Evolutionary conservation across 2,888 invertebrate genomes (phyloP).

Genomic region (Leptopilina drosophilae): DNA sequence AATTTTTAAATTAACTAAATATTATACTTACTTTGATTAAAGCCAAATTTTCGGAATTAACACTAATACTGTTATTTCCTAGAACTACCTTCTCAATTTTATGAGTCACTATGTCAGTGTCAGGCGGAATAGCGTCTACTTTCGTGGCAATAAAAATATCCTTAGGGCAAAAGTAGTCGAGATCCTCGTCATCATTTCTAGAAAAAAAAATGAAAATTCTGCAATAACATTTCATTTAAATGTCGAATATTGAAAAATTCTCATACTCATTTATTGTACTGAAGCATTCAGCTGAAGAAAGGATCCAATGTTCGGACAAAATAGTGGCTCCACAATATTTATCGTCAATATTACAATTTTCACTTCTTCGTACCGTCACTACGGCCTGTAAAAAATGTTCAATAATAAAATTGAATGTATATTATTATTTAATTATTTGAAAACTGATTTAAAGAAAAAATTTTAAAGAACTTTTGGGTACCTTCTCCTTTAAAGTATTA

Average conservation of each 20-base stretch:
- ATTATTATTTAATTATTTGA: too few relatives aligned
- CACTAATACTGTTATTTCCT: conserved; percentile 21
- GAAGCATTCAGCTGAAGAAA: conserved; percentile 19
- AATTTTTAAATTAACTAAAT: too few relatives aligned
- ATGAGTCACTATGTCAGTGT: conserved; percentile 4
- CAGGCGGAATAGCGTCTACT: conserved; percentile 3
- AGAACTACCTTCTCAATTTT: background rate
- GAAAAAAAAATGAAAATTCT: background rate
- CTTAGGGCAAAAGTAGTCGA: background rate
- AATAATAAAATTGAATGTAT: too few relatives aligned
- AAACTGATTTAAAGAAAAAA: too few relatives aligned
- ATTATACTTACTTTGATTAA: background rate
- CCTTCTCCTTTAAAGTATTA: too few relatives aligned
- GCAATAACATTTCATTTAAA: too few relatives aligned
- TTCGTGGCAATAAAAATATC: background rate
- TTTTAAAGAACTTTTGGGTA: too few relatives aligned
- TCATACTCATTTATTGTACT: conserved; percentile 10
- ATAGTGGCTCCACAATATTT: conserved; percentile 26
- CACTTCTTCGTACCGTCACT: background rate
- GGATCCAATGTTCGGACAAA: background rate
- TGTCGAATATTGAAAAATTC: background rate
- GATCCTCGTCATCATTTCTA: background rate
- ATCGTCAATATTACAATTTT: background rate
- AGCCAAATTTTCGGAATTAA: background rate
- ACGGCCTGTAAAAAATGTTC: conserved; percentile 4